Evolutionary conservation across 2,113 vertebrate genomes (phyloP), one percentile per base, ranked within the genome.

Genomic region (Melanostigma gelatinosum): DNA sequence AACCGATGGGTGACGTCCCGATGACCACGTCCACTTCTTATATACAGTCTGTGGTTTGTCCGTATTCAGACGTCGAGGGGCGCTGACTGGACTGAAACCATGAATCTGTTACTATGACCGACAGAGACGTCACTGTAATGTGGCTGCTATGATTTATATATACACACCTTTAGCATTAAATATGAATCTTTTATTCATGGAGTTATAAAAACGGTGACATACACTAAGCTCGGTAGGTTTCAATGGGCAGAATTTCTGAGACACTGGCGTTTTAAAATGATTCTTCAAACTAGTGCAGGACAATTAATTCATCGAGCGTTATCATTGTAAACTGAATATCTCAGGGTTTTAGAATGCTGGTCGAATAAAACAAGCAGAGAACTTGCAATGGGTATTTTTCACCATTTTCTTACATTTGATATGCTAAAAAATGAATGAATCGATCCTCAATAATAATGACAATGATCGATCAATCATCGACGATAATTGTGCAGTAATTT

Each of bases 31-130:
- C 34, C 9, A 10, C 52, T 54, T n/a, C 22, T 54, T 1, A n/a
- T 52, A n/a, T 16, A 4, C 46, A 50, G 48, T 20, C 48, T 50
- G 7, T 50, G 48, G 6, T 50, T 50, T 4, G 46, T 50, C 46
- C 46, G 16, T 20, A 13, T 62, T 38, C 22, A 10, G 27, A 63
- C 4, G 4, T 13, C 13, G 44, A 10, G 11, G 42, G 42, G 42
- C 42, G 3, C 11, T 44, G 11, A 44, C 42, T 44, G 42, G 44
- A 46, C 12, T 46, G 44, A 46, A 46, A 46, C 13, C 44, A 46
- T 63, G 57, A 40, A 55, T 73, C 20, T 61, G 44, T 75, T 69
- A n/a, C 3, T n/a, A 0, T 5, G 65, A 65, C 58, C 27, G 72
- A 36, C 48, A 48, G 52, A 27, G 36, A 20, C 7, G 15, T 50